Base-by-base conservation (phyloP, 2,888 invertebrate species). In the Apoda limacodes region DNA sequence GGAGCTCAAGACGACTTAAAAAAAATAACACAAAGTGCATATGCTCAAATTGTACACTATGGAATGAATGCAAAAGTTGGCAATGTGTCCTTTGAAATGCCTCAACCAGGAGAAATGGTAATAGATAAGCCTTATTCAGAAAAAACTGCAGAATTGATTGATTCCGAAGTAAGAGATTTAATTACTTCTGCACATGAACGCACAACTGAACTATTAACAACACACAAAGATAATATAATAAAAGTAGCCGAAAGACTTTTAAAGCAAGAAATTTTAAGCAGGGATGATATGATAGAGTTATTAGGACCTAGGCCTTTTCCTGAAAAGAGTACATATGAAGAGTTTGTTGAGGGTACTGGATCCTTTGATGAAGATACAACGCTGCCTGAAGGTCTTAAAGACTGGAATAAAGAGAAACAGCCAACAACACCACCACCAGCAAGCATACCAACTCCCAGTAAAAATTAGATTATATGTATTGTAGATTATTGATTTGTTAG, bases 11-110 rank as follows among this genome's bases (percentile, higher is more conserved):
- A 99, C 59, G 99, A 99, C 81, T 83, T 99, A 27, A 92, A 95
- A 65, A 99, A 99, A 80, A 93, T 99, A 13, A 99, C 99, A 0
- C 93, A 98, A 64, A 96, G 90, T 68, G 99, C 99, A 0, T 99
- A 99, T 66, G 91, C 98, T 1, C 98, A 99, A 86, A 89, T 99
- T 28, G 96, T 95, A 0, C 94, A 95, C 52, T 98, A 90, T 58
- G 99, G 99, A 40, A 99, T 99, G 98, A 99, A 96, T 57, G 86
- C 93, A 13, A 95, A 94, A 78, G 92, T 99, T 1, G 99, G 99
- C 0, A 95, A 98, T 55, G 87, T 99, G 1, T 98, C 98, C 26
- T 99, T 98, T 57, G 93, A 98, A 61, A 87, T 94, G 85, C 95
- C 96, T 0, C 89, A 92, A 48, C 89, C 91, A 0, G 98, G 98